Evolutionary conservation across 2,888 invertebrate genomes (phyloP), one percentile per base, ranked within the genome.

Genomic region (Electrophaes corylata): DNA sequence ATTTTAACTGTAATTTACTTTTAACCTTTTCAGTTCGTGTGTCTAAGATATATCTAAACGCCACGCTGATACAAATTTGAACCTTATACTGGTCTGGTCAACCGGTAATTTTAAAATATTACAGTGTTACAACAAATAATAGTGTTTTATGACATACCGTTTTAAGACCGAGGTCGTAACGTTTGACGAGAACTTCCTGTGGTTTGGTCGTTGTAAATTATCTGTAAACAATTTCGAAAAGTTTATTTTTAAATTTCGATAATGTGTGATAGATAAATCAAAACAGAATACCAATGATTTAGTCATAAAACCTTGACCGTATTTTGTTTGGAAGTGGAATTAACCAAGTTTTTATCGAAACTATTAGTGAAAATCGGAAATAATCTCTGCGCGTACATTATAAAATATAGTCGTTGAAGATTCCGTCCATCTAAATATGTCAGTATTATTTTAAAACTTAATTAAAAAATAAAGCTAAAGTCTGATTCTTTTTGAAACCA

Each of bases 71-170:
- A 29, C 26, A 10, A 29, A 29, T 10, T 29, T 29, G 6, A 2
- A 14, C 14, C 37, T 1, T 14, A 3, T 6, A 37, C 14, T 75
- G 76, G 80, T 77, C 14, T 75, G 76, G 80, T 77, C 74, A 77
- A 79, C 75, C 64, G 72, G 76, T 79, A 72, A 80, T 83, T 83
- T 79, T 75, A 76, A 78, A 75, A 72, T 72, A 77, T 78, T 78
- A 60, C 57, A 61, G 57, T 57, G 44, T 58, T 47, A 57, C 53
- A 62, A 66, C 66, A 66, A 64, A 64, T 58, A 60, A 50, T 60
- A 57, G 19, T 57, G 54, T 66, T 64, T 64, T 66, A 66, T 49
- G 62, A 60, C 60, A 62, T 58, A 60, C 54, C 61, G 58, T 64
- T 66, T 66, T 62, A 66, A 41, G 58, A 57, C 64, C 59, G 57